Evolutionary conservation across 37 sponge, comb jelly and placozoan genomes (phyloP).

Genomic region (Diacarnus erythraeanus): DNA sequence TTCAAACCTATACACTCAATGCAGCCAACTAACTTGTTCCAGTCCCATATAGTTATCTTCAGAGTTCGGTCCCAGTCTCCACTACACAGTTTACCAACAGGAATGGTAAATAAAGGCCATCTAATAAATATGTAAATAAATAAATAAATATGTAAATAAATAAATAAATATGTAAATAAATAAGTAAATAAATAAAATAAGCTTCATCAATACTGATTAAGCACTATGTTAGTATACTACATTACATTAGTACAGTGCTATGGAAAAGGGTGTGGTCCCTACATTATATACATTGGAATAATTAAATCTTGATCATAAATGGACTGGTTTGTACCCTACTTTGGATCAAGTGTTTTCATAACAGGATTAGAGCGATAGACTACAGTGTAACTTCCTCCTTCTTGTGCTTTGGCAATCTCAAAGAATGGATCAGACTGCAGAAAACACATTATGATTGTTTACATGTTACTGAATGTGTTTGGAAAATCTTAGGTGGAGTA

Average conservation of each 20-base stretch:
- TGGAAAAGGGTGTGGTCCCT: neutral
- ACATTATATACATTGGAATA: neutral
- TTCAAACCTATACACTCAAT: neutral
- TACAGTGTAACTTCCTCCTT: conserved; percentile 71
- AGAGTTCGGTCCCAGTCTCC: conserved; percentile 86
- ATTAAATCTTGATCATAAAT: neutral
- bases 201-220: too few relatives aligned
- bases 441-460: neutral
- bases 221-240: neutral
- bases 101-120: conserved; percentile 70
- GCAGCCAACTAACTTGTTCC: conserved; percentile 69
- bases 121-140: too few relatives aligned
- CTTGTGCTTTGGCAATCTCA: conserved; percentile 80
- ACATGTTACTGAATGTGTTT: neutral
- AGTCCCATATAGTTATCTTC: conserved; percentile 82
- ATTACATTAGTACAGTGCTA: neutral
- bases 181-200: too few relatives aligned
- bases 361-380: conserved; percentile 81
- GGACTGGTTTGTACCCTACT: conserved; percentile 32
- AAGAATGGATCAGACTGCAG: conserved; percentile 90
- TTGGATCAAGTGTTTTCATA: conserved; percentile 80
- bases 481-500: too few relatives aligned
- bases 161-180: too few relatives aligned
- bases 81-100: conserved; percentile 77
- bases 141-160: too few relatives aligned